Evolutionary conservation across 2,888 invertebrate species (phyloP).

Genomic region (Ceramica pisi): DNA sequence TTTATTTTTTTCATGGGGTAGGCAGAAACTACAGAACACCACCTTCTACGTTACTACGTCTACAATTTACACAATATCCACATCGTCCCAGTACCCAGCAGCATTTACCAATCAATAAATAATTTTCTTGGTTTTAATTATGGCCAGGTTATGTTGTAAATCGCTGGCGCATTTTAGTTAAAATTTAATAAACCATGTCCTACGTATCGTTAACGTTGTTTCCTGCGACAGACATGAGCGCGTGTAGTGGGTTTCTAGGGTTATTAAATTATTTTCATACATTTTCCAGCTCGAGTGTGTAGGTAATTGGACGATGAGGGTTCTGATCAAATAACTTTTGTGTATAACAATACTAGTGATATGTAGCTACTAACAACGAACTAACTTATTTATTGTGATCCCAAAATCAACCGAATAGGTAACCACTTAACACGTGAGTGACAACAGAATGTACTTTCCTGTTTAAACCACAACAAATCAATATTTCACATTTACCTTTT

Average conservation of each 20-base stretch:
- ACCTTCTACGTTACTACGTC: not conserved
- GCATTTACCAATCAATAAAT: constrained; percentile 23
- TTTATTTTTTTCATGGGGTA: not conserved
- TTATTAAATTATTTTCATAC: constrained; percentile 40
- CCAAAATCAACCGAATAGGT: not conserved
- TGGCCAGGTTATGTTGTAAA: constrained; percentile 31
- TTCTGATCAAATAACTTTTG: not conserved
- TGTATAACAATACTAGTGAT: not conserved
- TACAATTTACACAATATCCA: not conserved
- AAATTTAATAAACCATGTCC: constrained; percentile 52
- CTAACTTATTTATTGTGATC: not conserved
- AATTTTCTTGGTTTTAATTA: constrained; percentile 37
- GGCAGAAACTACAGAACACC: not conserved
- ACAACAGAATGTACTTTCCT: not conserved
- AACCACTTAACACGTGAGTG: not conserved
- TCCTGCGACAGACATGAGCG: constrained; percentile 17
- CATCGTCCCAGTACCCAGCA: not conserved
- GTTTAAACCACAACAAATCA: constrained; percentile 6
- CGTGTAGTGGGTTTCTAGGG: constrained; percentile 17
- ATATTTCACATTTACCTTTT: constrained; percentile 13
- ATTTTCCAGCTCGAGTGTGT: constrained; percentile 8
- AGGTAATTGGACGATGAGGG: constrained; percentile 3
- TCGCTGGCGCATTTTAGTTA: constrained; percentile 24
- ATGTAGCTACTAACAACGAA: not conserved
- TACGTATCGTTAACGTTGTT: constrained; percentile 31